Conservation (phyloP, 2,797 vertebrate species). For the Chelon auratus region DNA sequence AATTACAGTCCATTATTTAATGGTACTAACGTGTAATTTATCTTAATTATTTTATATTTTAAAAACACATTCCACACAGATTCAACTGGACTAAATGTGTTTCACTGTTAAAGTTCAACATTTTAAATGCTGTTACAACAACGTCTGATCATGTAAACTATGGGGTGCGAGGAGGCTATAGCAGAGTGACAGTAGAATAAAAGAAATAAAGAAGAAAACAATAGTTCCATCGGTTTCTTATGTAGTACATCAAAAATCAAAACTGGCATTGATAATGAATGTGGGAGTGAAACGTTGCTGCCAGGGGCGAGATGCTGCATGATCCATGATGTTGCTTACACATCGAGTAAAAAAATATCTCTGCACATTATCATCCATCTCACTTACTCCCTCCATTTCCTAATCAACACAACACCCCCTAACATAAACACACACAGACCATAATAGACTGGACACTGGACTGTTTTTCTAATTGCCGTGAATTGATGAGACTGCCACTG, state of each 20-base stretch:
- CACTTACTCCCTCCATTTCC: slow-evolving; percentile 32
- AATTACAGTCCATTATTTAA: no score
- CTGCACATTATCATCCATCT: slow-evolving; percentile 48
- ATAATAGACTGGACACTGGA: slow-evolving; percentile 12
- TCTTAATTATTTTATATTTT: no score
- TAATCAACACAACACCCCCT: slow-evolving; percentile 9
- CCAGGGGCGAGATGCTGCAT: slow-evolving; percentile 2
- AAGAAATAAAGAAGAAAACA: not conserved
- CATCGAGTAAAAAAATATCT: slow-evolving; percentile 11
- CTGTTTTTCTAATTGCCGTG: slow-evolving; percentile 59
- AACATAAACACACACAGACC: slow-evolving; percentile 17
- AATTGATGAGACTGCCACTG: slow-evolving; percentile 55
- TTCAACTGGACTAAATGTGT: no score
- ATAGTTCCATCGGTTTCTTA: not conserved
- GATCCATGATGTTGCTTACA: slow-evolving; percentile 37
- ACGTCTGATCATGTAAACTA: no score
- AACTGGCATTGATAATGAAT: not conserved
- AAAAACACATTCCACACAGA: no score
- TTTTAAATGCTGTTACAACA: no score
- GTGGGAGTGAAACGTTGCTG: not conserved
- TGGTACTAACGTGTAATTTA: no score
- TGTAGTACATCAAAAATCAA: not conserved
- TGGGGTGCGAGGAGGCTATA: no score
- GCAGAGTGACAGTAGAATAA: no score
- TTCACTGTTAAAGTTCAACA: no score